Conservation (phyloP, 2,797 vertebrate genomes). For the Pantherophis alleghaniensis region DNA sequence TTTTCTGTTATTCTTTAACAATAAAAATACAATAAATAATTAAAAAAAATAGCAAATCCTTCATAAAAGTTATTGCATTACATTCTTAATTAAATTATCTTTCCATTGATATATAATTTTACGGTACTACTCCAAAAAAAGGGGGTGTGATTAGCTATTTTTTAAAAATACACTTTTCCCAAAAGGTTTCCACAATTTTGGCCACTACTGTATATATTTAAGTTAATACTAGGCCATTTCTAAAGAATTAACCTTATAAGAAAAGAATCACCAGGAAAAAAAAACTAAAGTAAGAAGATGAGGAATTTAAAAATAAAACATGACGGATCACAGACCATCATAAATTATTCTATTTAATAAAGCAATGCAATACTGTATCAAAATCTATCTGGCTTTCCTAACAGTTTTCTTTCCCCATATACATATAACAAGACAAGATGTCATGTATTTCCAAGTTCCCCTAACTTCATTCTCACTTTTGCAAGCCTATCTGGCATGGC, state of each 20-base stretch:
- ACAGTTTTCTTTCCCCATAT: neutral
- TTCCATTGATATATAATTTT: too few relatives aligned
- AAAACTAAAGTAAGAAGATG: neutral
- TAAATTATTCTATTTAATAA: neutral
- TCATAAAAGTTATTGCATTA: too few relatives aligned
- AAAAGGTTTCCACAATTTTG: too few relatives aligned
- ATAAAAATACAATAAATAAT: too few relatives aligned
- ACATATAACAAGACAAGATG: neutral
- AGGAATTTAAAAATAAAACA: neutral
- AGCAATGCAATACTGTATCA: neutral
- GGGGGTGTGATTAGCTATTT: too few relatives aligned
- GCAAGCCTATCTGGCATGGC: neutral
- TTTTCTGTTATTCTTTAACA: too few relatives aligned
- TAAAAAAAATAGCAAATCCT: too few relatives aligned
- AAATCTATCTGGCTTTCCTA: neutral
- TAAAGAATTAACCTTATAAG: neutral
- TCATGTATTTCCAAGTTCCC: neutral
- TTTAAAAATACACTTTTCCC: too few relatives aligned
- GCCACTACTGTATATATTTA: neutral
- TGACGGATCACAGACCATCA: neutral
- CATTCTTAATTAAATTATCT: too few relatives aligned
- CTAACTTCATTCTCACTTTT: neutral
- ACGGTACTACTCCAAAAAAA: too few relatives aligned
- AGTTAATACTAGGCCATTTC: neutral
- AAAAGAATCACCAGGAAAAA: neutral